Conservation (phyloP, 2,113 vertebrate genomes). For the Glareola pratincola region DNA sequence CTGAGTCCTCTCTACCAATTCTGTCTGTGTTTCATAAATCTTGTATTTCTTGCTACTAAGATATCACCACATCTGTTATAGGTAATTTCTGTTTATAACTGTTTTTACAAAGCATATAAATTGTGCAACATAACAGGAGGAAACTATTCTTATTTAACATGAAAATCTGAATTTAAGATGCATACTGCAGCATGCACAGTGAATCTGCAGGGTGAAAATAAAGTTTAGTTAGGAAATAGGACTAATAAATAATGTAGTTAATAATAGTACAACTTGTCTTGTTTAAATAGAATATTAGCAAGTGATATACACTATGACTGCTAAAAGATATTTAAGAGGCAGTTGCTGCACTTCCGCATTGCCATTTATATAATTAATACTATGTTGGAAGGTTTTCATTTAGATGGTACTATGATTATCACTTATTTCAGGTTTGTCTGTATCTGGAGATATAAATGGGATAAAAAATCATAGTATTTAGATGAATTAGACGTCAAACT, state of each 20-base stretch:
- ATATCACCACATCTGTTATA: neutral
- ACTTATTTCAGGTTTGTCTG: neutral
- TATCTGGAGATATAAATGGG: neutral
- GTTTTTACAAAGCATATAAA: neutral
- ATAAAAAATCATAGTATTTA: neutral
- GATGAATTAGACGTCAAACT: neutral
- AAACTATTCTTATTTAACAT: neutral
- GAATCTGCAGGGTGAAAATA: neutral
- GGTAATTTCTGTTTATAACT: neutral
- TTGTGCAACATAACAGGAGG: neutral
- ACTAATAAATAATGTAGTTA: neutral
- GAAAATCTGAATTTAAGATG: neutral
- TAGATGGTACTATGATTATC: neutral
- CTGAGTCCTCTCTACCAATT: neutral
- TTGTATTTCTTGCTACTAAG: neutral
- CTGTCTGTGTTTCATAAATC: neutral
- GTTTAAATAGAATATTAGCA: neutral
- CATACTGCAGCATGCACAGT: neutral
- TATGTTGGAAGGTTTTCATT: neutral
- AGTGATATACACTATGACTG: neutral
- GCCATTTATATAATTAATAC: neutral
- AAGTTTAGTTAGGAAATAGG: neutral
- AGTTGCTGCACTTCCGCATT: neutral
- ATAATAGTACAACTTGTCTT: neutral
- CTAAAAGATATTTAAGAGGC: neutral